Evolutionary conservation across 2,113 vertebrate species (phyloP).

Genomic region (Podocnemis expansa): DNA sequence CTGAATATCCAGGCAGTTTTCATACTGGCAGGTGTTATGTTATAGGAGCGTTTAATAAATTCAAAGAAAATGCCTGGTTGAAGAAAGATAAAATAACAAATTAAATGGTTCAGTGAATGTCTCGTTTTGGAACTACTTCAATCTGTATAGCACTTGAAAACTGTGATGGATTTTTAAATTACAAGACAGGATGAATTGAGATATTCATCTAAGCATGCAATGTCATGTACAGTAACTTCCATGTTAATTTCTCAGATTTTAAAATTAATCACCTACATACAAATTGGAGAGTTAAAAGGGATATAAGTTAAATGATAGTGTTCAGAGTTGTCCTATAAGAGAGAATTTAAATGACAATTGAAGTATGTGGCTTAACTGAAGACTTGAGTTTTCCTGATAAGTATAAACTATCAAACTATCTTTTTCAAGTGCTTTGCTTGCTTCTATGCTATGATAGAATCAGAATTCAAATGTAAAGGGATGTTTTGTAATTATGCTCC

Average conservation of each 20-base stretch:
- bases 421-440: not conserved
- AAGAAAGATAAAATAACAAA: slow-evolving; percentile 53
- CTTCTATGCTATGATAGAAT: not conserved
- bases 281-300: not conserved
- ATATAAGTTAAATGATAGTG: not conserved
- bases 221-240: not conserved
- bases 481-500: not conserved
- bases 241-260: not conserved
- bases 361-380: not conserved
- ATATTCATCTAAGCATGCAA: slow-evolving; percentile 18
- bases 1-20: not conserved
- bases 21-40: slow-evolving; percentile 3
- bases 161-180: slow-evolving; percentile 33
- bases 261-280: slow-evolving; percentile 18
- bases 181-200: slow-evolving; percentile 1
- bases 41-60: slow-evolving; percentile 24
- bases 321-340: not conserved
- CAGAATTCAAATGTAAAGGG: slow-evolving; percentile 5
- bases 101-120: slow-evolving; percentile 41
- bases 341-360: slow-evolving; percentile 22
- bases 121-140: slow-evolving; percentile 16
- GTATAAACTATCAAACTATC: not conserved
- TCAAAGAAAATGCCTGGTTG: not conserved
- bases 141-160: slow-evolving; percentile 28
- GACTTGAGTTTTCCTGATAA: slow-evolving; percentile 28